Conservation (phyloP, 2,113 vertebrate genomes). For the Gnathonemus echidnorhynchus region DNA sequence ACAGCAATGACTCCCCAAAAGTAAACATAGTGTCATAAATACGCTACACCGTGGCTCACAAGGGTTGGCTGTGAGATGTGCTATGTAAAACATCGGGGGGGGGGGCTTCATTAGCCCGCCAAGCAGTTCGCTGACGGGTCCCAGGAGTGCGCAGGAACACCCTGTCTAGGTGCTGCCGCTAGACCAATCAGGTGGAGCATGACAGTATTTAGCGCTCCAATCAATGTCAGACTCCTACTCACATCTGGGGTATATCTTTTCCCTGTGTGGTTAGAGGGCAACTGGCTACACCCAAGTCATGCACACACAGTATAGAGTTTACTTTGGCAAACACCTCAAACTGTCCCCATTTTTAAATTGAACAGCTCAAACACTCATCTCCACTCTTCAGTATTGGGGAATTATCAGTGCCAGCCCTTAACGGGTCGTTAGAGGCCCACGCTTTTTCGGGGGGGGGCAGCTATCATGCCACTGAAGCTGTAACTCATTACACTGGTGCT, state of each 20-base stretch:
- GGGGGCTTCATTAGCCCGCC: not conserved
- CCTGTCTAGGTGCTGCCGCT: not conserved
- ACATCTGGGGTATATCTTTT: not conserved
- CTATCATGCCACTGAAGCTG: not conserved
- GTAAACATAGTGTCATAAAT: not conserved
- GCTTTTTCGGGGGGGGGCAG: not conserved
- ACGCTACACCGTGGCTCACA: not conserved
- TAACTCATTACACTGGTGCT: not conserved
- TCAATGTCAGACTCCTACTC: not conserved
- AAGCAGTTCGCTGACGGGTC: not conserved
- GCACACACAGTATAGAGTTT: not conserved
- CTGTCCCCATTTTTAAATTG: not conserved
- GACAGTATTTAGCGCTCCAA: not conserved
- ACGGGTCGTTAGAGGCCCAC: not conserved
- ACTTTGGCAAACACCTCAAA: not conserved
- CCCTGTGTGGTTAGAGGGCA: not conserved
- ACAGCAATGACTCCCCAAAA: not conserved
- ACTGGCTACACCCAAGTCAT: not conserved
- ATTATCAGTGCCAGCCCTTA: not conserved
- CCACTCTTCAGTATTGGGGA: not conserved
- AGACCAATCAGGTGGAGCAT: not conserved
- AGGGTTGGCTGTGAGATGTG: not conserved
- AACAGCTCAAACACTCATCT: not conserved
- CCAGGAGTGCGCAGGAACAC: not conserved
- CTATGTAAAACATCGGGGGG: not conserved